Evolutionary conservation across 1,140 invertebrate species (phyloP), one percentile per base, ranked within the genome.

Genomic region (Hyles vespertilio): DNA sequence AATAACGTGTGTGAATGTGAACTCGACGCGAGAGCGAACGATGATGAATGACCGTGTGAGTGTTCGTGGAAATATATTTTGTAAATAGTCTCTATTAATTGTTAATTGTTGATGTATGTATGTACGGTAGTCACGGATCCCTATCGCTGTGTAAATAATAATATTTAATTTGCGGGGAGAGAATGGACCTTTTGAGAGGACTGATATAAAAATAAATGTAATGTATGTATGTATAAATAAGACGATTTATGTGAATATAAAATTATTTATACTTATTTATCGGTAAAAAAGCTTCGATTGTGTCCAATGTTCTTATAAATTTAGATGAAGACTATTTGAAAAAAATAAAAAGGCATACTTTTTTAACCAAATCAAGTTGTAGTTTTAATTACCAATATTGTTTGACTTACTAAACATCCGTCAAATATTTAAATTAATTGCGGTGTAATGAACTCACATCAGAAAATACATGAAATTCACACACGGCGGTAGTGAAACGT

Each of bases 201-300:
- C 86, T 89, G 86, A 87, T 89, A 86, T 87, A 72, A 82, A 84
- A 83, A 84, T 86, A 88, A 86, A 86, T 87, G 80, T 87, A 89
- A 86, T 87, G 84, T 89, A 87, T 87, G 84, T 89, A 87, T 87
- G 84, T 89, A 87, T 84, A 89, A 77, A 83, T 87, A 87, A 86
- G 81, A 84, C 76, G 72, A 87, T 89, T 81, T 86, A 89, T 89
- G 84, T 89, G 86, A 89, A 89, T 87, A 89, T 86, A 67, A 89
- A 89, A 89, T 89, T 89, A 89, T 89, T 89, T 89, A 89, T 89
- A 89, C 84, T 89, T 89, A 89, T 89, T 89, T 89, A 89, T 87
- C 81, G 84, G 86, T 89, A 85, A 89, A 88, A 72, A 87, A 89
- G 86, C 86, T 89, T 89, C 86, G 79, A 89, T 87, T 84, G 86